These are phyloP conservation scores for Solenopsis invicta DNA, from an alignment of 1,140 invertebrate genomes.

Conservation along the genomic window DNA sequence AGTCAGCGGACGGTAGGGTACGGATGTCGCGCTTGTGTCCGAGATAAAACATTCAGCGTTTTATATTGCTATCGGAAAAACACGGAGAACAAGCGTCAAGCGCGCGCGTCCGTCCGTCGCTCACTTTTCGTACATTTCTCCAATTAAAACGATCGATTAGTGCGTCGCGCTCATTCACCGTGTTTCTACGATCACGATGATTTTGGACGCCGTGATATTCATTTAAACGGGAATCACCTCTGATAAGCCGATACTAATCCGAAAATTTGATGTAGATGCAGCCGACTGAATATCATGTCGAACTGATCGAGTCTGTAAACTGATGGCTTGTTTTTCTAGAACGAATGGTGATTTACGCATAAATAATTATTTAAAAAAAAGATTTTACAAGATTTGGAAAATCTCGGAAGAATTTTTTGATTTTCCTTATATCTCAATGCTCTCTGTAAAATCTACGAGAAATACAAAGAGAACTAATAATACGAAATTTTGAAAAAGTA, in stretches of 20 bases:
- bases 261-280: slow-evolving; percentile 35
- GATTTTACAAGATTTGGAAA: background rate
- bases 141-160: slow-evolving; percentile 62
- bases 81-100: slow-evolving; percentile 6
- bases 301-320: slow-evolving; percentile 44
- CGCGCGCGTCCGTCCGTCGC: slow-evolving; percentile 13
- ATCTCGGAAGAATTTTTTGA: background rate
- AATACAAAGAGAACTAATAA: background rate
- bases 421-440: background rate
- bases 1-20: background rate
- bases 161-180: slow-evolving; percentile 44
- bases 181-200: slow-evolving; percentile 43
- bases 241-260: slow-evolving; percentile 41
- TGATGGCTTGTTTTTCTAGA: slow-evolving; percentile 31
- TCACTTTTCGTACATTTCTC: slow-evolving; percentile 60
- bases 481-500: background rate
- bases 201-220: slow-evolving; percentile 46
- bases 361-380: background rate
- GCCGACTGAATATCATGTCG: background rate
- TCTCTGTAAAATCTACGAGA: background rate
- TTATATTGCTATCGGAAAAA: slow-evolving; percentile 60
- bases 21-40: slow-evolving; percentile 32
- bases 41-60: slow-evolving; percentile 59
- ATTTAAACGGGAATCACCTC: slow-evolving; percentile 50
- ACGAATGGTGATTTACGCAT: background rate